Percentiles rank a stretch among this genome's conserved stretches.
Conservation (phyloP, 2,888 invertebrate species). For the Mesochorus sp. region DNA sequence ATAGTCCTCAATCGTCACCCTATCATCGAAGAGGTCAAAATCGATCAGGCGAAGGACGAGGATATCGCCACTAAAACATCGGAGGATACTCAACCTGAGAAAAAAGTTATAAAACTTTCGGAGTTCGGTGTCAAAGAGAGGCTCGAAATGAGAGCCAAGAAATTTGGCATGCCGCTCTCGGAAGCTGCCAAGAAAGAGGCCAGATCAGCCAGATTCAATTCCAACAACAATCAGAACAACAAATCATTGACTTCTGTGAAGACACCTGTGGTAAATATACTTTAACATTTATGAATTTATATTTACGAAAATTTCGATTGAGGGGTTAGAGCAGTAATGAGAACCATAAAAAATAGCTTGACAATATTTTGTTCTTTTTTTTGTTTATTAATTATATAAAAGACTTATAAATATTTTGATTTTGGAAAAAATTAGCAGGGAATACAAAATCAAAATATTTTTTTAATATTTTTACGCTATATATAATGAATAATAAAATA, state of each 20-base stretch:
- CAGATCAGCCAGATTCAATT: slow-evolving; percentile 87
- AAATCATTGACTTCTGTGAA: slow-evolving; percentile 78
- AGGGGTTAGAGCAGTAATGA: too few relatives aligned
- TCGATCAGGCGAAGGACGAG: slow-evolving; percentile 67
- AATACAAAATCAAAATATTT: too few relatives aligned
- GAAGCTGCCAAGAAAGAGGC: slow-evolving; percentile 87
- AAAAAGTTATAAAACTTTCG: slow-evolving; percentile 85
- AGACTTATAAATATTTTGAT: too few relatives aligned
- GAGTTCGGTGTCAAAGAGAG: slow-evolving; percentile 85
- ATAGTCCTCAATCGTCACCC: slow-evolving; percentile 83
- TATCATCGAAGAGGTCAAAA: slow-evolving; percentile 76
- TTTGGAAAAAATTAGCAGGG: too few relatives aligned
- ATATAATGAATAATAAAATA: background rate
- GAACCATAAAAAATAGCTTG: too few relatives aligned
- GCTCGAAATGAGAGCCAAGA: slow-evolving; percentile 90
- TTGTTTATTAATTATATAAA: background rate
- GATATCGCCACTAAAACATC: slow-evolving; percentile 64
- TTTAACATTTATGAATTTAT: background rate
- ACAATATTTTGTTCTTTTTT: too few relatives aligned
- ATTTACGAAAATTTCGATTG: too few relatives aligned
- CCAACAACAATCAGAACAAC: slow-evolving; percentile 71
- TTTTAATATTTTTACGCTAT: too few relatives aligned
- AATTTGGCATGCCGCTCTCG: slow-evolving; percentile 88
- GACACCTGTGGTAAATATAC: slow-evolving; percentile 76
- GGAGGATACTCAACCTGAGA: slow-evolving; percentile 74